Evolutionary conservation across 2,888 invertebrate genomes (phyloP), one percentile per base, ranked within the genome.

Genomic region (Escarpia spicata): DNA sequence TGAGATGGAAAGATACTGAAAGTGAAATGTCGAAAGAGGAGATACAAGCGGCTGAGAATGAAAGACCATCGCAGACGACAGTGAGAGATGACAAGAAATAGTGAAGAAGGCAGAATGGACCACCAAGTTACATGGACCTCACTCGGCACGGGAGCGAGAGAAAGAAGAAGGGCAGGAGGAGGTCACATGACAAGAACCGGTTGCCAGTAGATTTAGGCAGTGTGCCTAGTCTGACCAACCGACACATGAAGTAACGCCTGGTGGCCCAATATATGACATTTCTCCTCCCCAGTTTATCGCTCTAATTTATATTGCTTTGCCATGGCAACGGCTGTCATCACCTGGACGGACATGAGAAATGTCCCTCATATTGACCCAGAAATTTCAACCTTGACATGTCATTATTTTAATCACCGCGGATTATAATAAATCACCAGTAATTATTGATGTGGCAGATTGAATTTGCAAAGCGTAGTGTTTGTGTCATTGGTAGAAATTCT

Each of bases 231-330:
- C 26, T 19, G 19, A 19, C 26, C 75, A 26, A 2, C 75, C 6
- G 26, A 75, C 75, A 75, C 3, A 75, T 3, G 26, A 15, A 26
- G 52, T 1, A 52, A 52, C 12, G 75, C 75, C 26, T 26, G 6
- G 19, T 75, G 19, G 75, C 75, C 75, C 75, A 75, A 75, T 75
- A 75, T 75, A 75, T 75, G 75, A 75, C 75, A 75, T 26, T 75
- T 26, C 75, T 75, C 6, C 75, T 26, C n/a, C 75, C n/a, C 75
- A 19, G 75, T 75, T 75, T 75, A 75, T 75, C 26, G 75, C 75
- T 75, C 75, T n/a, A 75, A 75, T 75, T 75, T 75, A 75, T 75
- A 75, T 75, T 75, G 75, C 75, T 19, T 75, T 75, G 19, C 75
- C 26, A 75, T 75, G n/a, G 75, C 75, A 75, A 75, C 6, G 26